Base-by-base conservation (phyloP, 2,113 vertebrate species). In the Oryzias javanicus region DNA sequence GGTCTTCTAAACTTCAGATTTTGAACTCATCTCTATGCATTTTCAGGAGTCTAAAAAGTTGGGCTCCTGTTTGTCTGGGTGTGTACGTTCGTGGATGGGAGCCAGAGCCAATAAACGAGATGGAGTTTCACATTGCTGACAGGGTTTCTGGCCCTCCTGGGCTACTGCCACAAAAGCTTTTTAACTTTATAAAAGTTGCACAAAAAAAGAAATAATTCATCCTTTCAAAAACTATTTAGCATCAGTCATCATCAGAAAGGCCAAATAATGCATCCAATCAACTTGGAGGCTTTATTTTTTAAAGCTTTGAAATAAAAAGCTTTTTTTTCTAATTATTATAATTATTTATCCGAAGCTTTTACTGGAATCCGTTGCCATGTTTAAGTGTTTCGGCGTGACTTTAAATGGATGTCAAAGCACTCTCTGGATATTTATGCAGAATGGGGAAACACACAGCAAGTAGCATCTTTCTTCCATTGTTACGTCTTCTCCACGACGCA, bases 101-200 rank as follows among this genome's bases (percentile, higher is more conserved):
- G 76, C 70, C 79, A 84, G 55, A 75, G 70, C 75, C 82, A 86
- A 82, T 85, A 74, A 76, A 59, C 69, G 74, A 84, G 76, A 85
- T 86, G 70, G 81, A 47, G 54, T 81, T 85, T 69, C 78, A 81
- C 72, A 76, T 73, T 81, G 80, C 76, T 81, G 75, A 78, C 80
- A 70, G 49, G 55, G 58, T 52, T 70, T 71, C 74, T 67, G 53
- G 63, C 45, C 55, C 41, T 79, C 41, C 76, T 86, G 80, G 86
- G 79, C 56, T 76, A 70, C 49, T 78, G 83, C 86, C 86, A 86
- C 73, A 76, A 87, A 82, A 88, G 81, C 83, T 84, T 79, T 86
- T 80, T 81, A 84, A 78, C 65, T 83, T 84, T 79, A 49, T 58
- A 64, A 80, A 79, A 58, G 57, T 62, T 62, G 52, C 41, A 44